Percentiles rank a stretch among this genome's conserved stretches.
Evolutionary conservation across 2,797 vertebrate genomes (phyloP).

Genomic region (Hemitrygon akajei): DNA sequence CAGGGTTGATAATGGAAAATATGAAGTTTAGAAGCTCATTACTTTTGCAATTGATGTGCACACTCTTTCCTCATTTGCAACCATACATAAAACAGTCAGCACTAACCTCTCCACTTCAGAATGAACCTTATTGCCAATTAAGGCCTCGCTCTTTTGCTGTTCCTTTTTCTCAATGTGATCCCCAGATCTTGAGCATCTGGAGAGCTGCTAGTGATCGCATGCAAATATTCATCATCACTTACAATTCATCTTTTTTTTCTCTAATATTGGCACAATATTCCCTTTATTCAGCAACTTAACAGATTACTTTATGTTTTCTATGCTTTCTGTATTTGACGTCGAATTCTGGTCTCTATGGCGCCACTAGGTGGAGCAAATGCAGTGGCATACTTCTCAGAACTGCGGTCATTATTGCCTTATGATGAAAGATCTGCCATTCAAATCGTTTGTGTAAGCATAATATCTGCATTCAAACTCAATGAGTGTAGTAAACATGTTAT

Average conservation of each 20-base stretch:
- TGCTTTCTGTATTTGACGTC: not conserved
- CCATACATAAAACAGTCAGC: not conserved
- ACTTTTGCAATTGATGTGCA: not conserved
- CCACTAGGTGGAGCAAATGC: constrained; percentile 28
- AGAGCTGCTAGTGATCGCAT: not conserved
- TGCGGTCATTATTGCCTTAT: not conserved
- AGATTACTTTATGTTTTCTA: not conserved
- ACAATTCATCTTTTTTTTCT: not conserved
- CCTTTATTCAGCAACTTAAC: not conserved
- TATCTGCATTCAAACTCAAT: not conserved
- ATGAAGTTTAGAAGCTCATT: not conserved
- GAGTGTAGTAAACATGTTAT: not conserved
- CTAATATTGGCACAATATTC: not conserved
- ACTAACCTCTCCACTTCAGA: not conserved
- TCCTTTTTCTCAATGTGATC: not conserved
- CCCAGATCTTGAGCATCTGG: not conserved
- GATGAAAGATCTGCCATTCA: not conserved
- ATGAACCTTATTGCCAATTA: not conserved
- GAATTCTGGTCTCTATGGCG: not conserved
- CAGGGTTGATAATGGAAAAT: not conserved
- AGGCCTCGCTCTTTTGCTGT: not conserved
- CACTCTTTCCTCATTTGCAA: not conserved
- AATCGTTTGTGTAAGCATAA: not conserved
- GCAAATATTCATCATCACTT: not conserved
- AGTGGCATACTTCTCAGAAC: not conserved